A percentile compares a stretch with the other conserved stretches of the same genome.
phyloP scores from a whole-genome alignment of 2,113 vertebrate genomes.

The Crotophaga sulcirostris region DNA sequence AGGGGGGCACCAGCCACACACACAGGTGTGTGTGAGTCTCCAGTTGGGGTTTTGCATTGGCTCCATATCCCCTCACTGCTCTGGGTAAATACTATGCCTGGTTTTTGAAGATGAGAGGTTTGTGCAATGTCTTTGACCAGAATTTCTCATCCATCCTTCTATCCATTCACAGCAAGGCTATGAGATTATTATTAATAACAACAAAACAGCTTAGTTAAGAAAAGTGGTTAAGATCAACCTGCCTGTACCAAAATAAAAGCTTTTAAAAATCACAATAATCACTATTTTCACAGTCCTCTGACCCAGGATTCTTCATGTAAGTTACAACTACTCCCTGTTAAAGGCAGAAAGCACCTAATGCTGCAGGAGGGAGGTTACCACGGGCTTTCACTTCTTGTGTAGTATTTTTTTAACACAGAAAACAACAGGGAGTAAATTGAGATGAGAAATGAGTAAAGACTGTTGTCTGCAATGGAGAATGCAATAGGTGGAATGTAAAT shows the following conservation, averaged over 20 bases:
- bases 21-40: accelerated
- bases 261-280: not conserved
- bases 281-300: not conserved
- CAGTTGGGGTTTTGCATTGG: not conserved
- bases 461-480: not conserved
- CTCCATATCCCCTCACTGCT: not conserved
- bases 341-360: not conserved
- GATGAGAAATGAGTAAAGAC: not conserved
- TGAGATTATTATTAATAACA: not conserved
- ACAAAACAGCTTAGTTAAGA: not conserved
- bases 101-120: not conserved
- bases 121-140: not conserved
- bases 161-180: not conserved
- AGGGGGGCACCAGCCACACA: not conserved
- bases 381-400: not conserved
- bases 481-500: constrained; percentile 56
- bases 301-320: not conserved
- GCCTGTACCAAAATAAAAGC: not conserved
- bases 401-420: not conserved
- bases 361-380: not conserved
- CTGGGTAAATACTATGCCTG: not conserved
- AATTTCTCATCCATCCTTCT: not conserved
- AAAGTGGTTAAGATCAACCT: not conserved
- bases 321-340: not conserved
- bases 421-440: not conserved